These are phyloP conservation scores for Mythimna loreyi DNA, from an alignment of 2,888 invertebrate genomes.

Conservation along the genomic window DNA sequence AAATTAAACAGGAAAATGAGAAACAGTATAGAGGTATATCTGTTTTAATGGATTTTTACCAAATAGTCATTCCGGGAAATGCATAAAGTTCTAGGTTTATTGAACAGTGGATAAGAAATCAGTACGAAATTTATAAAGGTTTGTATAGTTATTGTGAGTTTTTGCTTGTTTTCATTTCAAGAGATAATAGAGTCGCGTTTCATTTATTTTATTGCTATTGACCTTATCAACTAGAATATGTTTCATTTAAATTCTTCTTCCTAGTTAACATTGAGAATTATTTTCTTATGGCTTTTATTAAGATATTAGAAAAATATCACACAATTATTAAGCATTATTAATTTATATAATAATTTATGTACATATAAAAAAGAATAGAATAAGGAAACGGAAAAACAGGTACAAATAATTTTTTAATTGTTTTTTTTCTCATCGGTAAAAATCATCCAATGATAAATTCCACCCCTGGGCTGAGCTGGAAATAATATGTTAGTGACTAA, in stretches of 20 bases:
- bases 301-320: neutral
- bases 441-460: no score
- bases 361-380: no score
- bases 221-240: conserved; percentile 12
- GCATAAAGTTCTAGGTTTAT: conserved; percentile 1
- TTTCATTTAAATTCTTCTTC: conserved; percentile 12
- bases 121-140: conserved; percentile 1
- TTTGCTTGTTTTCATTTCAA: conserved; percentile 12
- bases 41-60: conserved; percentile 2
- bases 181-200: neutral
- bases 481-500: no score
- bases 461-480: no score
- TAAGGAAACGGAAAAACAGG: no score
- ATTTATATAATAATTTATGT: no score
- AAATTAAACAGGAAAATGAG: conserved; percentile 6
- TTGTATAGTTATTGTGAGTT: neutral
- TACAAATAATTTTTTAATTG: no score
- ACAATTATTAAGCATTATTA: neutral
- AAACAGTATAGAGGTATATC: neutral
- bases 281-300: neutral
- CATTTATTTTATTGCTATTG: conserved; percentile 10
- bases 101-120: neutral
- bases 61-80: neutral
- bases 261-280: neutral
- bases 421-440: no score